Evolutionary conservation across 2,797 vertebrate species (phyloP).

Genomic region (Myripristis murdjan): DNA sequence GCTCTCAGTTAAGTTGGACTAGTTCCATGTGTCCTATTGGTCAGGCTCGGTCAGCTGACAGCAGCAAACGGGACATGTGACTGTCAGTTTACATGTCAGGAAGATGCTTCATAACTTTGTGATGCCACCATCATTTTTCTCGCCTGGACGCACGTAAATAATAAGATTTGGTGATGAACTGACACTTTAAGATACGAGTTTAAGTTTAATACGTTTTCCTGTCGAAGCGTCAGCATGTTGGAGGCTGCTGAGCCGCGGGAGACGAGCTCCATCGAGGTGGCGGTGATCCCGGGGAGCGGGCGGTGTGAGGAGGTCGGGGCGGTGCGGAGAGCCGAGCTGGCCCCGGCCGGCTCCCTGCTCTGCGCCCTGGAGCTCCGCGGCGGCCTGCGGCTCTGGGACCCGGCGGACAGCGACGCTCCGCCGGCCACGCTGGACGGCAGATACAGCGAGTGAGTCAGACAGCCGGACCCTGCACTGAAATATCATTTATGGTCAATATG

Average conservation of each 20-base stretch:
- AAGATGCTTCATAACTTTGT: not conserved
- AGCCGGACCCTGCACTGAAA: no score
- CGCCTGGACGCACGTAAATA: not conserved
- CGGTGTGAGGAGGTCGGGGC: constrained; percentile 47
- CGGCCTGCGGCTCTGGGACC: constrained; percentile 67
- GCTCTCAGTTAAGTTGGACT: not conserved
- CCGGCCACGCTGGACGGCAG: constrained; percentile 52
- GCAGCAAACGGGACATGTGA: constrained; percentile 41
- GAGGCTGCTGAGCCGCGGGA: constrained; percentile 28
- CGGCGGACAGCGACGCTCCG: constrained; percentile 55
- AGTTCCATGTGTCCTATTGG: constrained; percentile 47
- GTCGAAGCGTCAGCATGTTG: constrained; percentile 38
- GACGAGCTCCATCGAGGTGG: constrained; percentile 69
- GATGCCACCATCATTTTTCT: not conserved
- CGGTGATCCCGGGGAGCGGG: constrained; percentile 69
- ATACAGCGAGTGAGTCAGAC: constrained; percentile 82
- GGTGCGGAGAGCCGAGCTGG: constrained; percentile 60
- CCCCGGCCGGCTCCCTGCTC: constrained; percentile 69
- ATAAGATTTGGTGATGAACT: not conserved
- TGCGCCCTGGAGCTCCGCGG: constrained; percentile 66
- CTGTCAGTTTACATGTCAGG: constrained; percentile 15
- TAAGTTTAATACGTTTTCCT: rapidly evolving
- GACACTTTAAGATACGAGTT: not conserved
- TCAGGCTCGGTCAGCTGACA: constrained; percentile 61
- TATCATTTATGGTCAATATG: no score